These are phyloP conservation scores for Medauroidea extradentata DNA, from an alignment of 1,140 invertebrate genomes.

Conservation along the genomic window DNA sequence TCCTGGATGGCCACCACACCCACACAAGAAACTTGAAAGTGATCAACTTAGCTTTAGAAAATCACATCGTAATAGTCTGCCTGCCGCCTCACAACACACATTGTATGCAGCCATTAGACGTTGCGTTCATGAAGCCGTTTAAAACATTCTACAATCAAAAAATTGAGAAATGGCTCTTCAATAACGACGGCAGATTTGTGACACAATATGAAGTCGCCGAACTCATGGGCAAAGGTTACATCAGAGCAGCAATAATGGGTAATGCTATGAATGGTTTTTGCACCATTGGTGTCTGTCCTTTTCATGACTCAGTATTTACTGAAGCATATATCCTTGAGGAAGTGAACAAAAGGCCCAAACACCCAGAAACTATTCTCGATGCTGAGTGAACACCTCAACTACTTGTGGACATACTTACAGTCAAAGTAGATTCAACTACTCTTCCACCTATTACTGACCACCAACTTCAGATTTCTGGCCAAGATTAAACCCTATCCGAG, in stretches of 20 bases:
- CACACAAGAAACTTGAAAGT: slow-evolving; percentile 4
- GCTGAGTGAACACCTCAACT: no score
- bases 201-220: background rate
- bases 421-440: no score
- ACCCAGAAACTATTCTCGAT: no score
- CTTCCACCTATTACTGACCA: no score
- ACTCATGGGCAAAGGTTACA: background rate
- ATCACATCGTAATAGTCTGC: slow-evolving; percentile 25
- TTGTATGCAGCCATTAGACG: slow-evolving; percentile 41
- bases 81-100: slow-evolving; percentile 38
- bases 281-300: background rate
- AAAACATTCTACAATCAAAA: slow-evolving; percentile 35
- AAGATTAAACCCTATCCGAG: no score
- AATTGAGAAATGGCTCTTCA: slow-evolving; percentile 17
- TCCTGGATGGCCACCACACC: slow-evolving; percentile 1
- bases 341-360: no score
- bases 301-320: no score
- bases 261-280: background rate
- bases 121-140: slow-evolving; percentile 37
- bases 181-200: background rate
- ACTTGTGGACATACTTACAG: no score
- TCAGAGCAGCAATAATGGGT: background rate
- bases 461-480: no score
- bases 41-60: slow-evolving; percentile 23
- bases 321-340: no score